Percentiles rank a stretch among this genome's conserved stretches.
These are phyloP conservation scores for Tetramorium simillimum DNA, from an alignment of 1,140 invertebrate genomes.

Conservation along the genomic window DNA sequence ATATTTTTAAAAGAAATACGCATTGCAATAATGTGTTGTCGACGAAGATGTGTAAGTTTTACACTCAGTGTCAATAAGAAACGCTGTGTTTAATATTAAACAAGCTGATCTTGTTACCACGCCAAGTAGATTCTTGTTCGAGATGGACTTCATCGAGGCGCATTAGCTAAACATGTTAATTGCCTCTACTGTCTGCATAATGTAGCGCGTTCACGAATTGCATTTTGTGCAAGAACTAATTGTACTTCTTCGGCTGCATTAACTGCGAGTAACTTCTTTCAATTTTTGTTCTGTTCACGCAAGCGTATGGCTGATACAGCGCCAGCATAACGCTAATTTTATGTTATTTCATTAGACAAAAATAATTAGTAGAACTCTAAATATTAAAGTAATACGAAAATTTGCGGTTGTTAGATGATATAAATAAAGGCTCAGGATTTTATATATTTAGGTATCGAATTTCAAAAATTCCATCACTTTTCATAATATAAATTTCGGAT, in stretches of 20 bases:
- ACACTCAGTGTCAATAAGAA: conserved; percentile 63
- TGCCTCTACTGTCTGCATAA: conserved; percentile 37
- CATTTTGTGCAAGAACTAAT: conserved; percentile 49
- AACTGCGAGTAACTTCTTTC: conserved; percentile 58
- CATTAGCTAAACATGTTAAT: conserved; percentile 34
- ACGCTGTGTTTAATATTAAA: conserved; percentile 38
- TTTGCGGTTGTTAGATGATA: neutral
- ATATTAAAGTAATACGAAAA: neutral
- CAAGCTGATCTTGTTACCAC: conserved; percentile 45
- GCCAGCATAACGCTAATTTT: conserved; percentile 22
- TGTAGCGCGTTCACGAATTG: conserved; percentile 32
- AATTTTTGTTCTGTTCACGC: conserved; percentile 9
- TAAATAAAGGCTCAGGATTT: neutral
- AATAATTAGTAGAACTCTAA: neutral
- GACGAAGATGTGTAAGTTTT: conserved; percentile 61
- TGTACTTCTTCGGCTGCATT: conserved; percentile 31
- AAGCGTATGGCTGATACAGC: neutral
- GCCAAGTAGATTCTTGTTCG: conserved; percentile 8
- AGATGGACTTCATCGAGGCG: neutral
- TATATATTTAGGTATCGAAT: neutral
- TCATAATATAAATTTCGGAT: neutral
- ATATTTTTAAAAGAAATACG: neutral
- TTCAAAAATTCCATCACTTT: neutral
- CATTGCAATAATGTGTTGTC: neutral
- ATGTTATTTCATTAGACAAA: neutral